A percentile compares a stretch with the other conserved stretches of the same genome.
These are phyloP conservation scores for Sebastes taczanowskii DNA, from an alignment of 2,797 vertebrate genomes.

Conservation along the genomic window DNA sequence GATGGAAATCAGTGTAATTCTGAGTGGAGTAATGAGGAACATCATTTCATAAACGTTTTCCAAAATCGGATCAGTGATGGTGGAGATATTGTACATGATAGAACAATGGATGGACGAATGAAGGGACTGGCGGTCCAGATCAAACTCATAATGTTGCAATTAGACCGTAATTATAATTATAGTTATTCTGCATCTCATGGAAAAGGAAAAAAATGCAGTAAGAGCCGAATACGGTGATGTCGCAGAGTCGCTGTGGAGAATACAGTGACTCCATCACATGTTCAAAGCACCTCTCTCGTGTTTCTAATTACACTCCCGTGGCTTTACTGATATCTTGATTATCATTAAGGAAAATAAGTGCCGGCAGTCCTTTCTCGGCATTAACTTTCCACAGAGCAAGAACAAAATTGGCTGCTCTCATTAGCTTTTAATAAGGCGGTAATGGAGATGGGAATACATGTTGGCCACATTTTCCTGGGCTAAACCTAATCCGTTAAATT, in stretches of 20 bases:
- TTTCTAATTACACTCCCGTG: slow-evolving; percentile 42
- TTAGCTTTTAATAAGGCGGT: slow-evolving; percentile 63
- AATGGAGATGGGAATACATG: slow-evolving; percentile 63
- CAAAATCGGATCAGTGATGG: not conserved
- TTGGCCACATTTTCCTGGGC: slow-evolving; percentile 50
- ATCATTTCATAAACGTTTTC: slow-evolving; percentile 14
- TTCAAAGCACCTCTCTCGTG: slow-evolving; percentile 3
- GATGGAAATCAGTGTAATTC: slow-evolving; percentile 14
- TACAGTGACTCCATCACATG: not conserved
- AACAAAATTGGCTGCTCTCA: slow-evolving; percentile 56
- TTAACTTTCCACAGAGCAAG: slow-evolving; percentile 38
- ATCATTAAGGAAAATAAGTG: slow-evolving; percentile 51
- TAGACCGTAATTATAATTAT: not conserved
- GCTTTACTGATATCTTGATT: slow-evolving; percentile 56
- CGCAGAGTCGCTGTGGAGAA: not conserved
- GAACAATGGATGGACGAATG: slow-evolving; percentile 6
- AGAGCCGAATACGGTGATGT: not conserved
- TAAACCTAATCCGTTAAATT: slow-evolving; percentile 56
- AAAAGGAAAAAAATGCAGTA: not conserved
- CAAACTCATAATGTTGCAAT: slow-evolving; percentile 19
- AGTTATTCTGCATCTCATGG: not conserved
- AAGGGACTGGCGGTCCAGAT: not conserved
- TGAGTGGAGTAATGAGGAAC: slow-evolving; percentile 4
- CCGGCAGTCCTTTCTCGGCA: slow-evolving; percentile 43
- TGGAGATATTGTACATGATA: not conserved